Evolutionary conservation across 2,113 vertebrate genomes (phyloP).

Genomic region (Melanerpes formicivorus): DNA sequence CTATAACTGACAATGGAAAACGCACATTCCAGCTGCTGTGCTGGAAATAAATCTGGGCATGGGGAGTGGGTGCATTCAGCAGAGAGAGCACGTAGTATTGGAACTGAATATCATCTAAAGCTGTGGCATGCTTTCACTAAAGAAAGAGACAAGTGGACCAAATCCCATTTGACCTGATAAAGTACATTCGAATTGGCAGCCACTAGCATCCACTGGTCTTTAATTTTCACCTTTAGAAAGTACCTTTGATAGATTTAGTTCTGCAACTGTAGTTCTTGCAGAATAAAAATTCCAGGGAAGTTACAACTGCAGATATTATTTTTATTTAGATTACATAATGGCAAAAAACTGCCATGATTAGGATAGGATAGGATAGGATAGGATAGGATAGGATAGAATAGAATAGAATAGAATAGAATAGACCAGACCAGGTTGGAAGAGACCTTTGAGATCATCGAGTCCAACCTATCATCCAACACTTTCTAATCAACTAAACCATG

Average conservation of each 20-base stretch:
- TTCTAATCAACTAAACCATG: too few species aligned
- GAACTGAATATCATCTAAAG: background rate
- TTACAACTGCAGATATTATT: background rate
- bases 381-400: too few species aligned
- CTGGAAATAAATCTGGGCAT: background rate
- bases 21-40: background rate
- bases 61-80: background rate
- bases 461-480: too few species aligned
- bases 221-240: constrained; percentile 1
- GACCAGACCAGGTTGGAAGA: too few species aligned
- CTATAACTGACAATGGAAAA: constrained; percentile 5
- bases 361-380: too few species aligned
- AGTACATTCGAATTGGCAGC: background rate
- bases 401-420: too few species aligned
- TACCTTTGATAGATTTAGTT: background rate
- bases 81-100: background rate
- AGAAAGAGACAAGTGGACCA: background rate
- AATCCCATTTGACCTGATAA: background rate
- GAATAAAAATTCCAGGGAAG: background rate
- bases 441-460: too few species aligned
- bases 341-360: background rate
- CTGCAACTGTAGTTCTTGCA: background rate
- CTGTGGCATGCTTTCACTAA: background rate
- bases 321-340: background rate
- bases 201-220: background rate